Base-by-base conservation (phyloP, 2,797 vertebrate genomes). In the Myotis pilosus region DNA sequence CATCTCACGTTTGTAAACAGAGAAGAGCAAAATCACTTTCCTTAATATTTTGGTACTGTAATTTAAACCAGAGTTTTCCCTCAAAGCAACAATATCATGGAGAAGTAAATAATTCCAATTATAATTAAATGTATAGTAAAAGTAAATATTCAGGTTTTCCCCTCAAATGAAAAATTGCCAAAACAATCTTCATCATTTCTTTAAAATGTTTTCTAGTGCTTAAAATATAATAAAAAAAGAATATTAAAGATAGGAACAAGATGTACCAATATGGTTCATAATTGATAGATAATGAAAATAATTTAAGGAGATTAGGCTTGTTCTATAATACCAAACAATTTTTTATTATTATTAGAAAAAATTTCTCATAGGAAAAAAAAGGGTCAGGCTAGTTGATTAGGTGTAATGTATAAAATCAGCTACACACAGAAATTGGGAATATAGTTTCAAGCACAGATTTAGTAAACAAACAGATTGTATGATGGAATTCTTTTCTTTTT, bases 151-250 rank as follows among this genome's bases (percentile, higher is more conserved):
- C 23, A 38, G 11, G 16, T 78, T 94, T 93, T 86, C 49, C 33
- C 28, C 12, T 92, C 9, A 55, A 79, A 38, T 75, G 62, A 88
- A 95, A 75, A 81, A 57, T 62, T 69, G 47, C 19, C 10, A 20
- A 36, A 93, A 91, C 28, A 79, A 2, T 82, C 30, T 47, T 84
- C 5, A 17, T 16, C 36, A 84, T 80, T 82, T 82, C 25, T 82
- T 92, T 94, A 75, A 76, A 89, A 72, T 68, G 23, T 78, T 78
- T 55, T 88, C 9, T 71, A 87, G n/a, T 88, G 33, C 75, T 91
- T 91, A 91, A 83, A 69, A 51, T 80, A 57, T 64, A 83, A 75
- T 78, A 25, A 60, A 66, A 80, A 80, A 51, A 90, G 19, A 72
- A 53, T 62, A 23, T 33, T 82, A 41, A 92, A 72, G 49, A 81